Evolutionary conservation across 2,797 vertebrate species (phyloP).

Genomic region (Mionectes olivaceus): DNA sequence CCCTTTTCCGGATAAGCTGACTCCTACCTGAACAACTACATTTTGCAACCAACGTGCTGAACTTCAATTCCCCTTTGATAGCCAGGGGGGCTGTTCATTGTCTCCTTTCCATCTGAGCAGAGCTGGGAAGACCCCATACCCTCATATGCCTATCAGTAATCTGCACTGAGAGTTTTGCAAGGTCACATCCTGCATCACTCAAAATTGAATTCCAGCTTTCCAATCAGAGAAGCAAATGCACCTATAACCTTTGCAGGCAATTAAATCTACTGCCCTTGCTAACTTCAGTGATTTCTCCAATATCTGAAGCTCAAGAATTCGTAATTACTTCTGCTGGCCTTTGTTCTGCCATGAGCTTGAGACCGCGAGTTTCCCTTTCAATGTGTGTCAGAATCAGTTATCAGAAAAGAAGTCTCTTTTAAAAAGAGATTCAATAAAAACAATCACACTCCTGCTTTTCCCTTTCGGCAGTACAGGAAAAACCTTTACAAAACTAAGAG

Average conservation of each 20-base stretch:
- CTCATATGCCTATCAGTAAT: background rate
- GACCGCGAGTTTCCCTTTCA: background rate
- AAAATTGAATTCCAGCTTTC: constrained; percentile 3
- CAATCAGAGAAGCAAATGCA: constrained; percentile 1
- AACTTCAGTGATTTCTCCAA: background rate
- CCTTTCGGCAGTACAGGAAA: background rate
- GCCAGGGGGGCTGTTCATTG: background rate
- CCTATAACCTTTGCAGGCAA: constrained; percentile 26
- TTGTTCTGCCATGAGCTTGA: constrained; percentile 24
- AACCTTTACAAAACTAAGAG: background rate
- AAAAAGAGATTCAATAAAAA: background rate
- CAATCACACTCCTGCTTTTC: background rate
- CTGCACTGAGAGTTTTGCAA: background rate
- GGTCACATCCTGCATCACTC: background rate
- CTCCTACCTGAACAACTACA: background rate
- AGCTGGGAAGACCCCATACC: background rate
- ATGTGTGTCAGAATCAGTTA: background rate
- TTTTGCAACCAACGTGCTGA: background rate
- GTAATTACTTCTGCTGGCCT: constrained; percentile 53
- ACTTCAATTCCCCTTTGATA: background rate
- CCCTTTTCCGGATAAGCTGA: background rate
- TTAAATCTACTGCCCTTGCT: constrained; percentile 17
- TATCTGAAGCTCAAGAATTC: constrained; percentile 10
- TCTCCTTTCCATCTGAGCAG: background rate
- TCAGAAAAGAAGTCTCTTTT: background rate